phyloP scores from a whole-genome alignment of 2,113 vertebrate genomes.

The Pitta sordida region DNA sequence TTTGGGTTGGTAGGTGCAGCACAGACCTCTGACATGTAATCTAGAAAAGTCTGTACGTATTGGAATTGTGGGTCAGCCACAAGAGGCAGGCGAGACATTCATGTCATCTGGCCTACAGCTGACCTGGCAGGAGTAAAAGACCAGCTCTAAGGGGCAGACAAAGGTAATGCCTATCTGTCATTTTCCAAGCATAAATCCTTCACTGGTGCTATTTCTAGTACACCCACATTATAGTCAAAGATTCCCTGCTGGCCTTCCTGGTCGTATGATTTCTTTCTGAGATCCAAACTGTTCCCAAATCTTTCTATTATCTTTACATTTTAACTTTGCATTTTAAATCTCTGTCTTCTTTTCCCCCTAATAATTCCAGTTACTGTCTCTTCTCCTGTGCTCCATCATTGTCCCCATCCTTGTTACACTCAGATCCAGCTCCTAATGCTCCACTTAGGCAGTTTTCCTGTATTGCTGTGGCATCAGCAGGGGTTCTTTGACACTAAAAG shows the following conservation, averaged over 20 bases:
- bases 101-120: background rate
- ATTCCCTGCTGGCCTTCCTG: background rate
- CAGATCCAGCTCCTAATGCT: background rate
- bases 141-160: background rate
- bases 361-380: background rate
- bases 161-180: background rate
- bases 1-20: background rate
- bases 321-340: background rate
- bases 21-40: background rate
- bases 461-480: constrained; percentile 2
- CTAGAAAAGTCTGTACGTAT: background rate
- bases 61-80: background rate
- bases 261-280: background rate
- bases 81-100: background rate
- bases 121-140: background rate
- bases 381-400: background rate
- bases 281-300: background rate
- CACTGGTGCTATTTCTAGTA: background rate
- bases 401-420: background rate
- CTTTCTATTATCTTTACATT: background rate
- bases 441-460: constrained; percentile 31
- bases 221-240: background rate
- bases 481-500: constrained; percentile 12
- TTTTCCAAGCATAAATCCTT: background rate
- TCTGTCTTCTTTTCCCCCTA: background rate